Conservation (phyloP, 1,140 invertebrate species). For the Pseudobourletiella spinata region DNA sequence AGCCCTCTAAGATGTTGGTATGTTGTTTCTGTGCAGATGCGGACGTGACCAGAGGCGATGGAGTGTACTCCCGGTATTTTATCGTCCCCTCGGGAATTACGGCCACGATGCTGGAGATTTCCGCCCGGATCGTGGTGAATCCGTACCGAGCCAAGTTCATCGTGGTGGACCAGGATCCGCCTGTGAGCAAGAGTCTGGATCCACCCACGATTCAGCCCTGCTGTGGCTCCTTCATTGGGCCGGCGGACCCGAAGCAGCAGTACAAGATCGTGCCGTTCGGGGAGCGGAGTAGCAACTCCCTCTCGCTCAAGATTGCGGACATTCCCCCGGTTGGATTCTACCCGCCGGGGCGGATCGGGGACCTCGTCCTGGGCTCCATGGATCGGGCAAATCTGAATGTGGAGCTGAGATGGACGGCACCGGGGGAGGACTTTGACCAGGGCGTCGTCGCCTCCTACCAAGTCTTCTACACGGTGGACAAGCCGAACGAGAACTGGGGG, state of each 20-base stretch:
- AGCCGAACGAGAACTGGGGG: conserved; percentile 22
- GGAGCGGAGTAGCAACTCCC: conserved; percentile 39
- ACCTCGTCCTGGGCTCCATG: conserved; percentile 41
- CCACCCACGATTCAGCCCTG: conserved; percentile 18
- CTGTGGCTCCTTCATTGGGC: conserved; percentile 28
- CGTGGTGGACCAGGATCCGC: conserved; percentile 27
- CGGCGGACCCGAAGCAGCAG: conserved; percentile 32
- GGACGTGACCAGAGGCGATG: conserved; percentile 55
- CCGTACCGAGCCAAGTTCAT: conserved; percentile 32
- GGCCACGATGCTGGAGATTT: conserved; percentile 28
- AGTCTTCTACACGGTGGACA: conserved; percentile 21
- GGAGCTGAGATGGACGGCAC: conserved; percentile 47
- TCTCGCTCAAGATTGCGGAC: conserved; percentile 41
- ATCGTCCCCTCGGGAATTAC: conserved; percentile 41
- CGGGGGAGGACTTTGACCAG: conserved; percentile 42
- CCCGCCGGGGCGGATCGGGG: conserved; percentile 39
- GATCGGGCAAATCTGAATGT: conserved; percentile 41
- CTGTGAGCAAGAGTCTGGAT: neutral
- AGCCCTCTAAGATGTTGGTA: no score
- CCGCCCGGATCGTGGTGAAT: conserved; percentile 31
- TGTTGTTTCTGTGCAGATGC: no score
- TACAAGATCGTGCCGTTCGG: conserved; percentile 29
- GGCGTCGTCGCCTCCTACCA: conserved; percentile 28
- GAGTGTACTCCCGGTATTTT: conserved; percentile 56
- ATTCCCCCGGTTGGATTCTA: conserved; percentile 36